Evolutionary conservation across 1,140 invertebrate species (phyloP), one percentile per base, ranked within the genome.

Genomic region (Sesamia nonagrioides): DNA sequence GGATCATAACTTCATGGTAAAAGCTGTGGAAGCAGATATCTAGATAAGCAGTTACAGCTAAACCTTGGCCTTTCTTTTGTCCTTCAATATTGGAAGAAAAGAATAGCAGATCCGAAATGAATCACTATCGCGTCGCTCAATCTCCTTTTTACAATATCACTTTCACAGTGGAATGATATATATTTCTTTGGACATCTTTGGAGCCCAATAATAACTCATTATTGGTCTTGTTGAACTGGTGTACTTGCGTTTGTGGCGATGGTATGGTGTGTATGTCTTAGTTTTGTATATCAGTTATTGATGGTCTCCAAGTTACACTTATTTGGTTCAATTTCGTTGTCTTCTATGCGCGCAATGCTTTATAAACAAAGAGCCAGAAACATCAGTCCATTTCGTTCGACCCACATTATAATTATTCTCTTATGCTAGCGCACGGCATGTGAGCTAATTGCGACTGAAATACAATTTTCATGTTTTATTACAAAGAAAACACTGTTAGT

Each of bases 401-500:
- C 27, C 37, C 68, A 27, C 68, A 50, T 50, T 4, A 40, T 73
- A 40, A 8, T 40, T 27, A 27, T 72, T 72, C 40, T 72, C 27
- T 48, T 71, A n/a, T 40, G n/a, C 40, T 54, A 54, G 18, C 17
- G 21, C 50, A 72, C 50, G 7, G 52, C 50, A 54, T 72, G 35
- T 56, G 69, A 50, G 27, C 69, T 40, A 33, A 6, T 40, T 2
- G 27, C 48, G 33, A 72, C 33, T 42, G 11, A 71, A 52, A 54
- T 72, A 73, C n/a, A 73, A 73, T 73, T 58, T 40, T 42, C 35
- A 48, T 69, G 35, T 58, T 37, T 54, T 50, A 17, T 35, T n/a
- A 45, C 15, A n/a, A 18, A n/a, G n/a, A n/a, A n/a, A n/a, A n/a
- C n/a, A n/a, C n/a, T n/a, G n/a, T n/a, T n/a, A n/a, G n/a, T n/a